These are phyloP conservation scores for Esox lucius DNA, from an alignment of 2,797 vertebrate species.

Conservation along the genomic window DNA sequence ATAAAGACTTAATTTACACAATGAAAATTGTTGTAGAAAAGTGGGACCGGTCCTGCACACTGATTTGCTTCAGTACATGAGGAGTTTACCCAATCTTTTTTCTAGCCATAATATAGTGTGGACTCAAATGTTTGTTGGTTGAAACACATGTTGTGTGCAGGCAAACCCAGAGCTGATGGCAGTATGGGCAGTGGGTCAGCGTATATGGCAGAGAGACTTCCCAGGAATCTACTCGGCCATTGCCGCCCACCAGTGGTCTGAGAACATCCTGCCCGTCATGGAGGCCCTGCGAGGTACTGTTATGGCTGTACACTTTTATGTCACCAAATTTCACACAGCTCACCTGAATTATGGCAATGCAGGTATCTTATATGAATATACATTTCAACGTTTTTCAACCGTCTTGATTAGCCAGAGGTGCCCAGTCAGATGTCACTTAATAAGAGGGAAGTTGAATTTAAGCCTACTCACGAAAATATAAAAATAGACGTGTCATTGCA, in stretches of 20 bases:
- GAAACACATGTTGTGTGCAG: conserved; percentile 60
- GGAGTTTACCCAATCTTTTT: neutral
- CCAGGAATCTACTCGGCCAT: conserved; percentile 92
- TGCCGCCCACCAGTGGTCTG: conserved; percentile 88
- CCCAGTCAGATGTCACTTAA: too few species aligned
- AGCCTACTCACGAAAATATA: too few species aligned
- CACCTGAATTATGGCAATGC: neutral
- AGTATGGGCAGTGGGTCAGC: conserved; percentile 93
- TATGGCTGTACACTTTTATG: neutral
- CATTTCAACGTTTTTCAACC: too few species aligned
- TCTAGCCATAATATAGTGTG: neutral
- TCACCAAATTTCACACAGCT: neutral
- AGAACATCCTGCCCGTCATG: conserved; percentile 92
- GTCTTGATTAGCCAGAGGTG: too few species aligned
- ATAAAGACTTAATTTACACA: neutral
- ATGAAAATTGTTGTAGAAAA: neutral
- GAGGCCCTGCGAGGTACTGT: conserved; percentile 90
- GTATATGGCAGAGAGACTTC: conserved; percentile 96
- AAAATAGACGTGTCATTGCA: too few species aligned
- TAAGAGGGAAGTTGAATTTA: too few species aligned
- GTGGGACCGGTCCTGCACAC: neutral
- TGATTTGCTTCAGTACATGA: neutral
- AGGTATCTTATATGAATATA: too few species aligned
- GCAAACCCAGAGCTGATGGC: conserved; percentile 88
- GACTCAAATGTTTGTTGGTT: neutral